phyloP scores from a whole-genome alignment of 2,113 vertebrate genomes.

The Cyanoramphus novaezelandiae region DNA sequence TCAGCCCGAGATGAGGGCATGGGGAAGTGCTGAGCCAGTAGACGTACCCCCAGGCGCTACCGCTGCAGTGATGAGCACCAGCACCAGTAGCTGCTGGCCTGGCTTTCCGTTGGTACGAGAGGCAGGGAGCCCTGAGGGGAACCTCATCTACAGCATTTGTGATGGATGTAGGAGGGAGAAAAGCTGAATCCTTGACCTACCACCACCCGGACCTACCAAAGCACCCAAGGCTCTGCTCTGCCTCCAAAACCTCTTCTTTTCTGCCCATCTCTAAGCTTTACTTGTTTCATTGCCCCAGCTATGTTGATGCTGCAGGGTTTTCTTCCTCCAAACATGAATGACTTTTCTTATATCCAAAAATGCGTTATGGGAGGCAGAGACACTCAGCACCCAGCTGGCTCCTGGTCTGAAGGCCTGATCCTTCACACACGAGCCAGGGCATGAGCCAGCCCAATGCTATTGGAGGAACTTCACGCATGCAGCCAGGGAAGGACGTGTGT shows the following conservation, averaged over 20 bases:
- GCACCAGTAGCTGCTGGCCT: neutral
- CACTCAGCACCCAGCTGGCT: neutral
- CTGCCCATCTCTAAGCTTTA: neutral
- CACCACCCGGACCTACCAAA: neutral
- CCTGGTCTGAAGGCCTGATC: fast-evolving
- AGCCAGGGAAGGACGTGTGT: neutral
- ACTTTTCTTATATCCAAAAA: neutral
- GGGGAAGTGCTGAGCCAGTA: neutral
- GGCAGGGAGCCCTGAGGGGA: neutral
- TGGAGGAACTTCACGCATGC: neutral
- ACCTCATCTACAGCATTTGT: neutral
- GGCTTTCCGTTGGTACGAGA: neutral
- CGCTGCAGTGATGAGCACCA: neutral
- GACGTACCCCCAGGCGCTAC: neutral
- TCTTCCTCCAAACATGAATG: neutral
- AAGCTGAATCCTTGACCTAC: neutral
- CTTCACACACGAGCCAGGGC: neutral
- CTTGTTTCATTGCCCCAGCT: neutral
- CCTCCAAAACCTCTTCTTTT: neutral
- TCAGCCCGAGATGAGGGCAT: neutral
- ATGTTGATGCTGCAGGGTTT: neutral
- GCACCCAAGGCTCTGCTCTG: neutral
- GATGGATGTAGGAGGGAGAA: neutral
- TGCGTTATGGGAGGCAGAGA: neutral
- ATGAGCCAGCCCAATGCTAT: slow-evolving; percentile 48